Base-by-base conservation (phyloP, 53 echinoderm and acorn worm species). In the Arbacia lixula region DNA sequence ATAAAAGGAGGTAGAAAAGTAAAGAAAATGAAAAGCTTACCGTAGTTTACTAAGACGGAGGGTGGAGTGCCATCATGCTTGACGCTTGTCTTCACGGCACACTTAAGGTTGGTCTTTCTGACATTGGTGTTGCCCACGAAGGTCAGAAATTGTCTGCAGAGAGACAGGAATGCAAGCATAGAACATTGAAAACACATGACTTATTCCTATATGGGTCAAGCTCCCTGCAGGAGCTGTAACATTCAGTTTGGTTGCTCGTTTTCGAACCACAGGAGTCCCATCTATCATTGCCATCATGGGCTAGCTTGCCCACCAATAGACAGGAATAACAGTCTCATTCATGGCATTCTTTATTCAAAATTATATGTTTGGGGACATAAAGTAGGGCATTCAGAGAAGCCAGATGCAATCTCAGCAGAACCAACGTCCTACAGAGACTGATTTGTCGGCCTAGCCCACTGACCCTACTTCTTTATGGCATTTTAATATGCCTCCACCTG, bases 51-150 rank as follows among this genome's bases (percentile, higher is more conserved):
- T n/a, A 80, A 68, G 34, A 91, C 68, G 49, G 54, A n/a, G 2
- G 93, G 93, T 38, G 74, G 24, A 19, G 91, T 55, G n/a, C 91
- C 88, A 50, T 93, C 91, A 76, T 93, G 76, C 50, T 88, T 91
- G 21, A 93, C 62, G 26, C 41, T 81, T 12, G 91, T 91, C 60
- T 88, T 88, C 38, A 93, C 20, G 11, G 63, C 39, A 71, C 93
- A 93, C 33, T 91, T 93, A 1, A 60, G 71, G 51, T 93, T 93
- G 38, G 91, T 86, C 12, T 88, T 71, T 27, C 88, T 88, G 65
- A 86, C 76, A 36, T 88, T 81, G 40, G 43, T 82, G 42, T 74
- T 88, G 4, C 69, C 88, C 32, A 93, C 46, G 36, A 73, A 50
- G 38, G 88, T 83, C 26, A 91, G 83, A 51, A 93, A 93, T 33